Evolutionary conservation across 2,113 vertebrate species (phyloP).

Genomic region (Gopherus evgoodei): DNA sequence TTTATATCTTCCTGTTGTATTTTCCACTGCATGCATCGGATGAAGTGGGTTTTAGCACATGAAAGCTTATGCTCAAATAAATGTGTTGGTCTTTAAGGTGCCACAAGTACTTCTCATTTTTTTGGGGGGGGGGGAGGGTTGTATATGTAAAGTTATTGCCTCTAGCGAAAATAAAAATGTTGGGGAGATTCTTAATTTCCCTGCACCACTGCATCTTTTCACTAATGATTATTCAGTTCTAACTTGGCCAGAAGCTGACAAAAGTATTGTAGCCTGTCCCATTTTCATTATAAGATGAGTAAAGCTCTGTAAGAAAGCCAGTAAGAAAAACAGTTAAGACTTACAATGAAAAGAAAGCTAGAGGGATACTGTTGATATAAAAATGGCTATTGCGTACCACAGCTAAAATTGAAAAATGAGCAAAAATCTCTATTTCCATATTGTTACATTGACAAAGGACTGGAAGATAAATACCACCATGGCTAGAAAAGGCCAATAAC

Average conservation of each 20-base stretch:
- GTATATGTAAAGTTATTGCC: too few relatives aligned
- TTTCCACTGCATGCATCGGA: too few relatives aligned
- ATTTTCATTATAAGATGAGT: background rate
- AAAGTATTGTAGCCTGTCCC: background rate
- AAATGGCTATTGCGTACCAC: background rate
- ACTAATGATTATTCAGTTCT: background rate
- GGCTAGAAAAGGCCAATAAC: background rate
- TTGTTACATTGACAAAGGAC: conserved; percentile 19
- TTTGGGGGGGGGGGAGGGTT: too few relatives aligned
- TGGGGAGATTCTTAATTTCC: background rate
- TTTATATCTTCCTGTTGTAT: too few relatives aligned
- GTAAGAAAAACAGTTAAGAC: background rate
- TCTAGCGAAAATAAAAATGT: background rate
- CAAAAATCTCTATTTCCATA: conserved; percentile 38
- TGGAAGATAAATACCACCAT: background rate
- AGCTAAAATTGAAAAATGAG: conserved; percentile 33
- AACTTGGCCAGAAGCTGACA: background rate
- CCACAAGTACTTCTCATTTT: too few relatives aligned
- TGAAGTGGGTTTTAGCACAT: too few relatives aligned
- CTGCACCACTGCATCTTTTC: background rate
- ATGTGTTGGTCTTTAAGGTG: too few relatives aligned
- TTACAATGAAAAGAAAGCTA: background rate
- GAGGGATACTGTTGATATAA: background rate
- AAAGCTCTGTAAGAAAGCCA: background rate
- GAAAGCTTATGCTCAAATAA: too few relatives aligned